phyloP scores from a whole-genome alignment of 2,113 vertebrate genomes.

The Pithys albifrons region DNA sequence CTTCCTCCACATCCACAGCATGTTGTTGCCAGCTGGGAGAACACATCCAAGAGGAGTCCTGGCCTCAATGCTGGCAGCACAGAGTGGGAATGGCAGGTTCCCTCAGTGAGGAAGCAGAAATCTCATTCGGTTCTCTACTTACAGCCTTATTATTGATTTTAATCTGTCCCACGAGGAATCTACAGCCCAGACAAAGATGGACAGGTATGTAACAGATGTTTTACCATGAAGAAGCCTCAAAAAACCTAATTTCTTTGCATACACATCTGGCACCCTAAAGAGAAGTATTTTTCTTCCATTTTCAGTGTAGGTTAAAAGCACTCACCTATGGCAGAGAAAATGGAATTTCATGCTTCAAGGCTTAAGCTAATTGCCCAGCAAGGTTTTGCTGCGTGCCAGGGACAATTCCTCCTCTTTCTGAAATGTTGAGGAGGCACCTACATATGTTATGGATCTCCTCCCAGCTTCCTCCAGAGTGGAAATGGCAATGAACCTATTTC shows the following conservation, averaged over 20 bases:
- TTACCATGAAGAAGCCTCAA: neutral
- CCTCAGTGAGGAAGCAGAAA: neutral
- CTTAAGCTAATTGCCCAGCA: slow-evolving; percentile 10
- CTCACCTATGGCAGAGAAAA: slow-evolving; percentile 9
- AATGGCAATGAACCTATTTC: neutral
- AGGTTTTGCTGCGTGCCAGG: neutral
- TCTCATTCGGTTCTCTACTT: neutral
- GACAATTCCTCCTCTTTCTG: neutral
- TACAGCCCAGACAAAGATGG: neutral
- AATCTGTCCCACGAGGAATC: neutral
- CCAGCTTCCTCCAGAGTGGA: neutral
- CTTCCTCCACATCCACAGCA: neutral
- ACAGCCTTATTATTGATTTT: neutral
- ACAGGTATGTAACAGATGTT: neutral
- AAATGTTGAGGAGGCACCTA: neutral
- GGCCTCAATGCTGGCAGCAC: rapidly evolving
- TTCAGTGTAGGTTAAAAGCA: neutral
- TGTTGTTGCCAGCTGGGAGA: neutral
- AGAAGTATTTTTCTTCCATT: neutral
- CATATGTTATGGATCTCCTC: neutral
- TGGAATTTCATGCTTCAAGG: slow-evolving; percentile 24
- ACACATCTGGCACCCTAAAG: neutral
- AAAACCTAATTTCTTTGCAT: neutral
- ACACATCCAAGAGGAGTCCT: rapidly evolving
- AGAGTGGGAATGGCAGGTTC: neutral